These are phyloP conservation scores for Drosophila tsacasi DNA, from an alignment of 1,140 invertebrate species.

Conservation along the genomic window DNA sequence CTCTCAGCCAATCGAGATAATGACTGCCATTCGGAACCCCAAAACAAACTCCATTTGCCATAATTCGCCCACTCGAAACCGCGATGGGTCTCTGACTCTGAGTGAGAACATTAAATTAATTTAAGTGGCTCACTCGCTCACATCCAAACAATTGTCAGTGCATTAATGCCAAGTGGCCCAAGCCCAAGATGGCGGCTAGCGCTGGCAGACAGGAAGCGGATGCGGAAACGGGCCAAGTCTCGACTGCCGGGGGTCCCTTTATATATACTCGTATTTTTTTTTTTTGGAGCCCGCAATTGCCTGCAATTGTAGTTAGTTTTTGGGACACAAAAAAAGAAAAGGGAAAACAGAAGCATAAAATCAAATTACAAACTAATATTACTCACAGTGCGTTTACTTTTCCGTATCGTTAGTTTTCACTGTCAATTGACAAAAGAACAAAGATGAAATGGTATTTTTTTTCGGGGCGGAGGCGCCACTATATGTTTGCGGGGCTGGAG, in stretches of 20 bases:
- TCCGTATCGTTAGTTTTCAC: constrained; percentile 83
- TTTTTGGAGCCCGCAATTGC: constrained; percentile 20
- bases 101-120: constrained; percentile 67
- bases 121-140: constrained; percentile 67
- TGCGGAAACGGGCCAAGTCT: constrained; percentile 41
- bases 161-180: constrained; percentile 62
- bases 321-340: constrained; percentile 10
- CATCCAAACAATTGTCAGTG: constrained; percentile 71
- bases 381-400: constrained; percentile 83
- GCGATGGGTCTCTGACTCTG: constrained; percentile 12
- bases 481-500: background rate
- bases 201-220: constrained; percentile 41
- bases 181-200: constrained; percentile 3
- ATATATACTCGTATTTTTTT: no score
- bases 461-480: background rate
- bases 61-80: constrained; percentile 39
- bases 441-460: constrained; percentile 48
- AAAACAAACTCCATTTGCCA: constrained; percentile 39
- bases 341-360: constrained; percentile 69
- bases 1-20: constrained; percentile 8
- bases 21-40: background rate
- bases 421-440: constrained; percentile 74
- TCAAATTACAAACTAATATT: constrained; percentile 84
- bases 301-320: constrained; percentile 55
- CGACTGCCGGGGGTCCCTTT: background rate